Conservation (phyloP, 2,797 vertebrate species). For the Takifugu ocellatus region DNA sequence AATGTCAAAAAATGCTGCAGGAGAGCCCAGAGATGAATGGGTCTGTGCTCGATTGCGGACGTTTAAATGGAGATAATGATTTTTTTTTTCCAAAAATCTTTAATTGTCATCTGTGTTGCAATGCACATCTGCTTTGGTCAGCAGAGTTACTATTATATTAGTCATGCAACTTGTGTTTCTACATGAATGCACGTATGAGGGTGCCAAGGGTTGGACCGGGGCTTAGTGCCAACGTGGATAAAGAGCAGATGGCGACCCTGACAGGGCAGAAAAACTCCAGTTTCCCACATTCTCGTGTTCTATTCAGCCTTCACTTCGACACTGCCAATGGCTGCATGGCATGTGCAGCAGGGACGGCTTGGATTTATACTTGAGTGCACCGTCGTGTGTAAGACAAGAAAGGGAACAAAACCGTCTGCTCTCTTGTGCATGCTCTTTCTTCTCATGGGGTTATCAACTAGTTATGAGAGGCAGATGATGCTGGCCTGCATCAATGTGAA, state of each 20-base stretch:
- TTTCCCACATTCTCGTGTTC: constrained; percentile 72
- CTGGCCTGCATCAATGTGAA: constrained; percentile 6
- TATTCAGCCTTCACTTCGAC: constrained; percentile 57
- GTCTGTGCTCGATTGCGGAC: constrained; percentile 12
- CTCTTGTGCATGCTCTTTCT: constrained; percentile 28
- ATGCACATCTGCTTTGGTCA: constrained; percentile 14
- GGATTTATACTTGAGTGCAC: constrained; percentile 57
- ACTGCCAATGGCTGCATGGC: constrained; percentile 50
- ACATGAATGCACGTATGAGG: constrained; percentile 19
- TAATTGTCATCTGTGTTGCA: constrained; percentile 6
- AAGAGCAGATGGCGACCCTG: constrained; percentile 85
- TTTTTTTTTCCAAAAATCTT: background rate
- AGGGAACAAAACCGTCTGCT: constrained; percentile 39
- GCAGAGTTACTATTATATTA: constrained; percentile 47
- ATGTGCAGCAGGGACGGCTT: constrained; percentile 47
- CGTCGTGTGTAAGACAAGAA: constrained; percentile 34
- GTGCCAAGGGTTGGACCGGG: constrained; percentile 58
- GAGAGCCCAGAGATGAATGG: constrained; percentile 15
- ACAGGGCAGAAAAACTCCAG: constrained; percentile 77
- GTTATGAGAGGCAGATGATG: constrained; percentile 29
- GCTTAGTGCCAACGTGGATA: constrained; percentile 79
- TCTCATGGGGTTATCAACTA: constrained; percentile 41
- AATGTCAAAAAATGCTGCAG: constrained; percentile 10
- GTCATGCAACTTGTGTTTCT: constrained; percentile 17
- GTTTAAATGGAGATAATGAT: background rate